These are phyloP conservation scores for Corvus moneduloides DNA, from an alignment of 2,113 vertebrate genomes.

Conservation along the genomic window DNA sequence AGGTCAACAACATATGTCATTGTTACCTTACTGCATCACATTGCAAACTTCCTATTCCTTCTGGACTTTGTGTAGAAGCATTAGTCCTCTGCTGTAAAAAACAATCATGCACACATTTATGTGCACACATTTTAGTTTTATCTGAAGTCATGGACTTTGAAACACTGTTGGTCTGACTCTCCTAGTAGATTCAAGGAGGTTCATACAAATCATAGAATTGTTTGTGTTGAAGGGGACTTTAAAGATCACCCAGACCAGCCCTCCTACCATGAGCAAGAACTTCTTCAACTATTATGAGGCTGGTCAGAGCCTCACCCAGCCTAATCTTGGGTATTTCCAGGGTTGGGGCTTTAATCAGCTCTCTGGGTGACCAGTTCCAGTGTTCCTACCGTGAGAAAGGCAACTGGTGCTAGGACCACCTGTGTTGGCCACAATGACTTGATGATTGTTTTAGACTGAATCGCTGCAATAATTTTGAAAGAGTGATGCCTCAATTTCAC, in stretches of 20 bases:
- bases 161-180: background rate
- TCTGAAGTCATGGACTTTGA: background rate
- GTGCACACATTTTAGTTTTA: background rate
- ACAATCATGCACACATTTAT: background rate
- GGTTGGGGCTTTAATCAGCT: background rate
- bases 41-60: background rate
- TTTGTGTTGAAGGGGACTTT: background rate
- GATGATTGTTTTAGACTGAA: background rate
- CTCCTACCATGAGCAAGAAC: background rate
- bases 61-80: background rate
- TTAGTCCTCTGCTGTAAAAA: background rate
- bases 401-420: background rate
- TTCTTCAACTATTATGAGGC: background rate
- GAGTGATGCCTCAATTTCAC: rapidly evolving
- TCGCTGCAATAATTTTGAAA: background rate
- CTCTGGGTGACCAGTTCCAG: background rate
- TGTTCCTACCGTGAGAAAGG: background rate
- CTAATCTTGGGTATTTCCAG: background rate
- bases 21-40: background rate
- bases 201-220: background rate
- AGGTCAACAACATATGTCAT: background rate
- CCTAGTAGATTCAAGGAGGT: background rate
- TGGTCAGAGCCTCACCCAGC: background rate
- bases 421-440: background rate
- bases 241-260: too few species aligned